phyloP scores from a whole-genome alignment of 2,113 vertebrate species.

The Sarotherodon lohbergeri region DNA sequence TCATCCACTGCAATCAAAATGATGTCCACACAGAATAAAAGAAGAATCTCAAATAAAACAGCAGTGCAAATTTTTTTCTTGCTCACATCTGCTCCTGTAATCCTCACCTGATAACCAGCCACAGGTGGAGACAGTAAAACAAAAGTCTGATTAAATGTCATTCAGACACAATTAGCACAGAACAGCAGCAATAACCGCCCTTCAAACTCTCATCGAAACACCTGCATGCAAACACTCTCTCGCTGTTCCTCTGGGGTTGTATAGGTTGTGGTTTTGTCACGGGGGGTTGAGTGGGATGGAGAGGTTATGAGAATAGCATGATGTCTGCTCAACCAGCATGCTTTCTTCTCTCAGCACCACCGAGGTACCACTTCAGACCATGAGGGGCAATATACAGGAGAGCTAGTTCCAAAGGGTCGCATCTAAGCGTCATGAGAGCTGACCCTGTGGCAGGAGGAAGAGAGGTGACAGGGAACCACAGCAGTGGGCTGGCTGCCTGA shows the following conservation, averaged over 20 bases:
- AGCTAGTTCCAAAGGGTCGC: not conserved
- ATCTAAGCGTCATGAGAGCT: not conserved
- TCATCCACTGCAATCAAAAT: not conserved
- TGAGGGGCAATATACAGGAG: slow-evolving; percentile 10
- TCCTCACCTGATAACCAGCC: slow-evolving; percentile 20
- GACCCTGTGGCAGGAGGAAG: slow-evolving; percentile 24
- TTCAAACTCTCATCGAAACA: not conserved
- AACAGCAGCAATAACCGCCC: not conserved
- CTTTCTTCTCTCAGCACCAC: not conserved
- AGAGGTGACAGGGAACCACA: not conserved
- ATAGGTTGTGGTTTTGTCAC: not conserved
- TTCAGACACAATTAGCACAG: slow-evolving; percentile 18
- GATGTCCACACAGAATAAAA: not conserved
- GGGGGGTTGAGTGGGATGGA: not conserved
- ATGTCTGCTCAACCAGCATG: slow-evolving; percentile 9
- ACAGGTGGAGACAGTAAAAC: slow-evolving; percentile 9
- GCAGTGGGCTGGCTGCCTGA: not conserved
- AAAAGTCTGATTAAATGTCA: slow-evolving; percentile 16
- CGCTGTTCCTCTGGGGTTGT: not conserved
- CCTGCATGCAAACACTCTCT: not conserved
- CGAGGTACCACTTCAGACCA: slow-evolving; percentile 31
- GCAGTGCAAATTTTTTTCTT: not conserved
- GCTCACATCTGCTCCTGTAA: not conserved
- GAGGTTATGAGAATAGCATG: slow-evolving; percentile 24
- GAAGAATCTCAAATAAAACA: not conserved